A percentile compares a stretch with the other conserved stretches of the same genome.
These are phyloP conservation scores for Paragorgia papillata DNA, from an alignment of 92 coral and sea anemone genomes.

Conservation along the genomic window DNA sequence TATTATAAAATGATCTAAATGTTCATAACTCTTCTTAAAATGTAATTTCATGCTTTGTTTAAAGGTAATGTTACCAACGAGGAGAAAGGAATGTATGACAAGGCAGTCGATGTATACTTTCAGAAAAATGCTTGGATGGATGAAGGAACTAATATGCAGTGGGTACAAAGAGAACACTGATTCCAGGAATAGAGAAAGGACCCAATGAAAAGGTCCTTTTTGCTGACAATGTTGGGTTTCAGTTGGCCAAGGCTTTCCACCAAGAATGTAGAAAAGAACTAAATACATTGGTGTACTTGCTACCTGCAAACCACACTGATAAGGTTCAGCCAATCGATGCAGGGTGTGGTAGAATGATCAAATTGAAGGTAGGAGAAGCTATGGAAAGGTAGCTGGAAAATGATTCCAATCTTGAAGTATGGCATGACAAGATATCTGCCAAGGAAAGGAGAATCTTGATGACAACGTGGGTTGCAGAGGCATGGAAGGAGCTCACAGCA, in stretches of 20 bases:
- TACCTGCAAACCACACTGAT: slow-evolving; percentile 50
- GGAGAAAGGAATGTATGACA: slow-evolving; percentile 44
- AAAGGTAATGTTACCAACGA: slow-evolving; percentile 34
- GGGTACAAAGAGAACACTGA: slow-evolving; percentile 48
- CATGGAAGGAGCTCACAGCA: slow-evolving; percentile 54
- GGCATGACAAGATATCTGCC: slow-evolving; percentile 48
- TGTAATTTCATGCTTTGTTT: no score
- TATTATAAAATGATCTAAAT: no score
- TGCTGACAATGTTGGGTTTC: no score
- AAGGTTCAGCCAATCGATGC: slow-evolving; percentile 52
- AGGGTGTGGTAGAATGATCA: slow-evolving; percentile 53
- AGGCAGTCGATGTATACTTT: slow-evolving; percentile 48
- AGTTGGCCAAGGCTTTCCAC: slow-evolving; percentile 43
- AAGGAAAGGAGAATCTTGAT: slow-evolving; percentile 41
- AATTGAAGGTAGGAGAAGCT: slow-evolving; percentile 44
- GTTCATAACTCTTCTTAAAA: no score
- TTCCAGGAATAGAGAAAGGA: slow-evolving; percentile 50
- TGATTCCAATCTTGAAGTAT: slow-evolving; percentile 50
- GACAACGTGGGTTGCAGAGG: slow-evolving; percentile 63
- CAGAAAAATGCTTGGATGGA: slow-evolving; percentile 57
- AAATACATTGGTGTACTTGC: slow-evolving; percentile 45
- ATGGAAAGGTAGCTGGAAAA: slow-evolving; percentile 59
- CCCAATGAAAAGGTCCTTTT: slow-evolving; percentile 41
- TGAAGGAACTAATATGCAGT: slow-evolving; percentile 42
- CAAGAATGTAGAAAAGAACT: slow-evolving; percentile 55